Conservation (phyloP, 2,797 vertebrate species). For the Notolepis coatsorum region DNA sequence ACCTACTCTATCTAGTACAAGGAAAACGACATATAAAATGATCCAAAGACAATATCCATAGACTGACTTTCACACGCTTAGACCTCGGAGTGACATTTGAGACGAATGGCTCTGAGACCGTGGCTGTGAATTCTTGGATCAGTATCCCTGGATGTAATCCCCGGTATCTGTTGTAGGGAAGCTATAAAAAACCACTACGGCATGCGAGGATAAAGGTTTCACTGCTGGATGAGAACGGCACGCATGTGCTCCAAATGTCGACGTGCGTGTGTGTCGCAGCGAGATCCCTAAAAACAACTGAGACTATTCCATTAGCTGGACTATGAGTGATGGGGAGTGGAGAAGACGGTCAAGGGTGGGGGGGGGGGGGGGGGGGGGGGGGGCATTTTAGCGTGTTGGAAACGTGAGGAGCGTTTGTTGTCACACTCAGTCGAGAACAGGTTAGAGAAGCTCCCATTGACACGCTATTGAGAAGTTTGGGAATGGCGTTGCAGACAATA, state of each 20-base stretch:
- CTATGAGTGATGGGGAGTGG: constrained; percentile 40
- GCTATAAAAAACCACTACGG: constrained; percentile 15
- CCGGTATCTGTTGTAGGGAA: constrained; percentile 1
- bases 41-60: background rate
- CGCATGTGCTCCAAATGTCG: constrained; percentile 59
- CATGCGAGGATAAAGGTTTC: constrained; percentile 40
- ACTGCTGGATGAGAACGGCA: constrained; percentile 63
- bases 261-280: constrained; percentile 40
- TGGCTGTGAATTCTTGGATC: background rate
- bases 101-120: background rate
- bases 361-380: background rate
- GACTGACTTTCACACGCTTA: background rate
- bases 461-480: background rate
- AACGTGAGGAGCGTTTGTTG: constrained; percentile 23
- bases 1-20: constrained; percentile 9
- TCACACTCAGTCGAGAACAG: constrained; percentile 24
- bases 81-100: background rate
- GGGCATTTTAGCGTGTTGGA: background rate
- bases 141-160: constrained; percentile 9
- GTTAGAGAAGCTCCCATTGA: constrained; percentile 21
- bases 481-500: constrained; percentile 11
- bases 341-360: constrained; percentile 31
- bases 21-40: background rate
- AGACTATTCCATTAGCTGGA: constrained; percentile 49
- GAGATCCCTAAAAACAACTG: constrained; percentile 60